A percentile compares a stretch with the other conserved stretches of the same genome.
Conservation (phyloP, 2,113 vertebrate species). For the Dermatemys mawii region DNA sequence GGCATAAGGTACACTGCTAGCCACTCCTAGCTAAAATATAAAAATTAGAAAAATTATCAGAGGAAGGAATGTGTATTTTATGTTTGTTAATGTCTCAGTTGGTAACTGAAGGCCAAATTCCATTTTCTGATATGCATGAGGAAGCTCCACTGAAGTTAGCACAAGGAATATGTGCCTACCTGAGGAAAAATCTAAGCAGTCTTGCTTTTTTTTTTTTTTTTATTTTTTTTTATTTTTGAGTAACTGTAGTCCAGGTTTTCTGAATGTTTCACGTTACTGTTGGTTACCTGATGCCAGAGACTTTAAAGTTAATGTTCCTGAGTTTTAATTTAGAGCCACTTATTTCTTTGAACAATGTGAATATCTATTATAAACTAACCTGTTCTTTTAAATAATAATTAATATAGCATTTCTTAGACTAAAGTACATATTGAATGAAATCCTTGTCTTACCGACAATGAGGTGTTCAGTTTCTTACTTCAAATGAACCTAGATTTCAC, state of each 20-base stretch:
- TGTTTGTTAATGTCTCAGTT: neutral
- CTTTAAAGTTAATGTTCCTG: neutral
- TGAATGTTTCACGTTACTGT: neutral
- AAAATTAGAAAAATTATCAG: neutral
- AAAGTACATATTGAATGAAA: rapidly evolving
- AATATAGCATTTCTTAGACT: neutral
- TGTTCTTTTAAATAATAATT: neutral
- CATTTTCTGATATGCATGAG: neutral
- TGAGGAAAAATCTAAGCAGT: neutral
- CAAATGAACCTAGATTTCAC: neutral
- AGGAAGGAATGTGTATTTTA: neutral
- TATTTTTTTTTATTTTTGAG: neutral
- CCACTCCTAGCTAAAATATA: neutral
- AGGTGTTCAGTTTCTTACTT: neutral
- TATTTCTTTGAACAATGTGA: neutral
- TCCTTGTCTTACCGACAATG: neutral
- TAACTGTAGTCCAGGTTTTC: neutral
- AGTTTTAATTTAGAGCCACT: neutral
- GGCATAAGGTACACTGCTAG: neutral
- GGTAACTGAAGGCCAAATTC: neutral
- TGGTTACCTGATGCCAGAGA: rapidly evolving
- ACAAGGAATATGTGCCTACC: neutral
- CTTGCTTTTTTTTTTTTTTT: neutral
- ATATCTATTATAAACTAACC: neutral
- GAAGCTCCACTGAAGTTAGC: neutral